Conservation (phyloP, 1,140 invertebrate species). For the Eriosoma lanigerum region DNA sequence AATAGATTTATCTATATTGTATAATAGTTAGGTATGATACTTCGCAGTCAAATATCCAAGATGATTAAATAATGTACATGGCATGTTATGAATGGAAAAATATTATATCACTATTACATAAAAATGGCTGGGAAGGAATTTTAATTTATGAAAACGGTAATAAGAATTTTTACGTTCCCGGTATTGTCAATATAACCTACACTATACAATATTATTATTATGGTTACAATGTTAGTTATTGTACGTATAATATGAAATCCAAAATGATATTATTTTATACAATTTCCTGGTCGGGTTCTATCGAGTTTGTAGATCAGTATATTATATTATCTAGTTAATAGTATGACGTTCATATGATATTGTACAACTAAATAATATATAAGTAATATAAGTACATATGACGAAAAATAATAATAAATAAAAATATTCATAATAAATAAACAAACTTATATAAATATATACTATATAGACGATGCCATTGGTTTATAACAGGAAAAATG, state of each 20-base stretch:
- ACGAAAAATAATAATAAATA: too few relatives aligned
- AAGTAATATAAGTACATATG: too few relatives aligned
- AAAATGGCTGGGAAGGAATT: not conserved
- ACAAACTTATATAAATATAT: not conserved
- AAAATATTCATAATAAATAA: too few relatives aligned
- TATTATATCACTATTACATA: not conserved
- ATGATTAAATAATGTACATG: conserved; percentile 2
- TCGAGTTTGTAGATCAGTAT: conserved; percentile 7
- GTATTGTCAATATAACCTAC: not conserved
- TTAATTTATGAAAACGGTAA: conserved; percentile 4
- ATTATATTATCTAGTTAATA: not conserved
- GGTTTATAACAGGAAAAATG: conserved; percentile 13
- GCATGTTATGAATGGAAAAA: conserved; percentile 7
- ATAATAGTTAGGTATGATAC: not conserved
- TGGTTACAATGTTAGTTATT: too few relatives aligned
- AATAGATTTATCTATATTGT: too few relatives aligned
- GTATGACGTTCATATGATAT: not conserved
- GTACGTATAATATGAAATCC: not conserved
- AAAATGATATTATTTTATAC: not conserved
- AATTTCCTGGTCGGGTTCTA: not conserved
- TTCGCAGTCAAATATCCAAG: conserved; percentile 8
- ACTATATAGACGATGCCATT: conserved; percentile 1
- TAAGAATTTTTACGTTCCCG: not conserved
- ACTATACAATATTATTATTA: too few relatives aligned
- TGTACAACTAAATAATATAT: not conserved